A percentile compares a stretch with the other conserved stretches of the same genome.
phyloP scores from a whole-genome alignment of 2,797 vertebrate genomes.

The Steatocranus sp. region DNA sequence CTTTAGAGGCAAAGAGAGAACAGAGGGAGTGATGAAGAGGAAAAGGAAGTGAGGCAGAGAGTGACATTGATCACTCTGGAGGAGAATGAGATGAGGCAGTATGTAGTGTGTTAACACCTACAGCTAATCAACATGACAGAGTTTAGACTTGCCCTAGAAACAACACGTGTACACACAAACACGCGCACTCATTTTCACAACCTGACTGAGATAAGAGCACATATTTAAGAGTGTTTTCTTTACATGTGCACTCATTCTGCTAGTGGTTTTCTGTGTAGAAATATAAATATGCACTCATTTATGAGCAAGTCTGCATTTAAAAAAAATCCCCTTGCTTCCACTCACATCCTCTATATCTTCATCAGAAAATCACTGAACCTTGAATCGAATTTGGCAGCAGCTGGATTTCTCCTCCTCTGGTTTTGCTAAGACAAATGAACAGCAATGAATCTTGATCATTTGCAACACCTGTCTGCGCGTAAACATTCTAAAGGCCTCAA shows the following conservation, averaged over 20 bases:
- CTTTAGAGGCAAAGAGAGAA: background rate
- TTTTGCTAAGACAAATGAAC: conserved; percentile 57
- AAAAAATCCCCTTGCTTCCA: background rate
- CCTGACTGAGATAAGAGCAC: background rate
- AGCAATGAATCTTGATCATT: conserved; percentile 67
- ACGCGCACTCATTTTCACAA: background rate
- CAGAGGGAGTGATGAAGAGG: conserved; percentile 11
- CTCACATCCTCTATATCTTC: conserved; percentile 51
- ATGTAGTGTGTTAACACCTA: conserved; percentile 77
- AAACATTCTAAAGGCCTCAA: conserved; percentile 50
- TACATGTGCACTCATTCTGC: background rate
- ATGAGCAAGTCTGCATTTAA: conserved; percentile 5
- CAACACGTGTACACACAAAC: conserved; percentile 36
- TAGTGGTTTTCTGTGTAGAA: background rate
- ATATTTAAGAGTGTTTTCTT: background rate
- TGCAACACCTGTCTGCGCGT: conserved; percentile 42
- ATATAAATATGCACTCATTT: background rate
- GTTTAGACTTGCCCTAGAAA: conserved; percentile 75
- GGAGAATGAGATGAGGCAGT: conserved; percentile 69
- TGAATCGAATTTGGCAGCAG: conserved; percentile 42
- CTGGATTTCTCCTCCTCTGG: conserved; percentile 32
- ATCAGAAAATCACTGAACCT: conserved; percentile 48
- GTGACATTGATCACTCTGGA: conserved; percentile 77
- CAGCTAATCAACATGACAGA: conserved; percentile 81
- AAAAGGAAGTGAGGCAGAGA: conserved; percentile 21